phyloP scores from a whole-genome alignment of 1,140 invertebrate species.

The Penaeus vannamei region DNA sequence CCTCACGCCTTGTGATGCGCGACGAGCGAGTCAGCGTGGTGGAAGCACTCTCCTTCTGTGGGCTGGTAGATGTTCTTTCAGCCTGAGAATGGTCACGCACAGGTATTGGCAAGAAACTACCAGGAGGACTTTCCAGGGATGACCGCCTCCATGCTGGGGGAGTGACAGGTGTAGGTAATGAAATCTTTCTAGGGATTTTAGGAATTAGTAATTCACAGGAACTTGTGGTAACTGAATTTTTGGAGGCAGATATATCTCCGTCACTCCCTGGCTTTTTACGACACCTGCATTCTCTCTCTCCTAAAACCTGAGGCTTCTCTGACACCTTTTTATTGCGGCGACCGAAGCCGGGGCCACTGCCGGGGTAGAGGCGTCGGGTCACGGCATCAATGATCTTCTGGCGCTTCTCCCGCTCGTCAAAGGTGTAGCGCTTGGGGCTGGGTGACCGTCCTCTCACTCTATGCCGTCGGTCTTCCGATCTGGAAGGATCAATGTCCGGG shows the following conservation, averaged over 20 bases:
- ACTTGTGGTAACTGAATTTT: not conserved
- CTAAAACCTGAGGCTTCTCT: not conserved
- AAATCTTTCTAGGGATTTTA: not conserved
- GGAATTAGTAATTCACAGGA: conserved; percentile 12
- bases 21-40: not conserved
- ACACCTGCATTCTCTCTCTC: conserved; percentile 47
- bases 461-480: not conserved
- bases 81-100: conserved; percentile 10
- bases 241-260: not conserved
- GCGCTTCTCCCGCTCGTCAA: conserved; percentile 46
- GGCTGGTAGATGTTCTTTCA: not conserved
- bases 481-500: conserved; percentile 46
- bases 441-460: not conserved
- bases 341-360: conserved; percentile 42
- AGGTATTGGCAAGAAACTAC: conserved; percentile 39
- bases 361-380: conserved; percentile 56
- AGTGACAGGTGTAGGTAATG: not conserved
- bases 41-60: conserved; percentile 34
- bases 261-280: conserved; percentile 29
- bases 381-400: conserved; percentile 61
- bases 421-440: not conserved
- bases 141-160: conserved; percentile 22
- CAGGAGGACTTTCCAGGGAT: not conserved
- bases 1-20: conserved; percentile 24
- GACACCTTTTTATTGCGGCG: not conserved